Evolutionary conservation across 2,797 vertebrate genomes (phyloP).

Genomic region (Anomalospiza imberbis): DNA sequence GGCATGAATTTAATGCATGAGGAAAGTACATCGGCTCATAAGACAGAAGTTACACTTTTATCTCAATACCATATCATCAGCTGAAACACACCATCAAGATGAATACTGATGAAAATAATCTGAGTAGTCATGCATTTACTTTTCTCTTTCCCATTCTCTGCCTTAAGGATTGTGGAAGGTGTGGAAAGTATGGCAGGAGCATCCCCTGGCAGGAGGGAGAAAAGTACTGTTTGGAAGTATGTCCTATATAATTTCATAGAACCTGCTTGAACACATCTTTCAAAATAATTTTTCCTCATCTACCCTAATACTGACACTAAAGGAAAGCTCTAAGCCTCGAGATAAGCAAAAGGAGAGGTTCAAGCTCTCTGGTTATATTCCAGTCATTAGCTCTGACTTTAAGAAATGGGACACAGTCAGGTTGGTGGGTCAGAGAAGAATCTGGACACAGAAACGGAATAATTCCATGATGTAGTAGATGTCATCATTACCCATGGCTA

Average conservation of each 20-base stretch:
- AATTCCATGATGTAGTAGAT: background rate
- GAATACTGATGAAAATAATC: background rate
- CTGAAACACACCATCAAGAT: background rate
- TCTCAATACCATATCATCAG: background rate
- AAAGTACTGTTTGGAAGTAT: background rate
- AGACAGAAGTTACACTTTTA: background rate
- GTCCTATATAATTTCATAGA: background rate
- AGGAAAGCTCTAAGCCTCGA: background rate
- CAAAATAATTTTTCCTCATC: background rate
- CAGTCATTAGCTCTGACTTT: background rate
- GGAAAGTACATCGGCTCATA: background rate
- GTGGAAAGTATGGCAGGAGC: background rate
- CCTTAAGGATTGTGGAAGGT: background rate
- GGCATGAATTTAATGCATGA: background rate
- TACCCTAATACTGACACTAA: background rate
- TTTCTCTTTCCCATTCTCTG: background rate
- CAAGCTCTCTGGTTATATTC: background rate
- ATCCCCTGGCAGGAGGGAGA: background rate
- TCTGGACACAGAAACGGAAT: background rate
- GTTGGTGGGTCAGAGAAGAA: background rate
- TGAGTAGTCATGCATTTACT: background rate
- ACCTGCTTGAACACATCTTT: background rate
- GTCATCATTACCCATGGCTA: background rate
- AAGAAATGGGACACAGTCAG: background rate
- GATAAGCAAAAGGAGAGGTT: background rate